Conservation (phyloP, 2,888 invertebrate species). For the Mesorhabditis belari region DNA sequence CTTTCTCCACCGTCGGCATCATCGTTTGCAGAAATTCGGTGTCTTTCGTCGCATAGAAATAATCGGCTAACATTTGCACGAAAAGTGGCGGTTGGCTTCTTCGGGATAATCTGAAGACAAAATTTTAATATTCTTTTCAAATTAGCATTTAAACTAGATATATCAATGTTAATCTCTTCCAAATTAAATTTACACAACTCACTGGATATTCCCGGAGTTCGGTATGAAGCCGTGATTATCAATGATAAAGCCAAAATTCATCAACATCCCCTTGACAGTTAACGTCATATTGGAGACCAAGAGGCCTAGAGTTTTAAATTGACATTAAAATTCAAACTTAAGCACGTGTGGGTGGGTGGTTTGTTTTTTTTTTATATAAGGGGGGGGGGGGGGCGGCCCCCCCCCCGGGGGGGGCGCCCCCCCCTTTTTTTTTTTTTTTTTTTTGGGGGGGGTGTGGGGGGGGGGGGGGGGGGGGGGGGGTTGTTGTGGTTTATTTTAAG, state of each 20-base stretch:
- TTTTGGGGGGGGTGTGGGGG: too few relatives aligned
- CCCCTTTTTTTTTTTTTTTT: too few relatives aligned
- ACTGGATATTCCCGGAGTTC: slow-evolving; percentile 83
- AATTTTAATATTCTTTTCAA: slow-evolving; percentile 3
- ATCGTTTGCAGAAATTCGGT: slow-evolving; percentile 29
- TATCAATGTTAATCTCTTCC: not conserved
- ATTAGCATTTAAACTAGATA: not conserved
- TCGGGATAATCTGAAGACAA: slow-evolving; percentile 28
- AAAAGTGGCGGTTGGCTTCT: slow-evolving; percentile 58
- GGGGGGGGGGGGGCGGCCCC: too few relatives aligned
- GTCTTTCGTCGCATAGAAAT: slow-evolving; percentile 69
- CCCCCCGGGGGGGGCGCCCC: too few relatives aligned
- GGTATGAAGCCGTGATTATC: slow-evolving; percentile 66
- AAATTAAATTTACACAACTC: slow-evolving; percentile 39
- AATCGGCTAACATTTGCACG: slow-evolving; percentile 69
- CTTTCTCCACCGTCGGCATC: slow-evolving; percentile 54
- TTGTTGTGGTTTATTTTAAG: too few relatives aligned
- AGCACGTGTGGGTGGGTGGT: too few relatives aligned
- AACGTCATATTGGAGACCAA: slow-evolving; percentile 74
- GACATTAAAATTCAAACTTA: too few relatives aligned
- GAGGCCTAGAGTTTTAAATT: slow-evolving; percentile 62
- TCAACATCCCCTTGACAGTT: slow-evolving; percentile 74
- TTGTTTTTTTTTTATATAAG: too few relatives aligned
- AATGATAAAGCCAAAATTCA: slow-evolving; percentile 76
- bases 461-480: too few relatives aligned